Conservation (phyloP, 2,113 vertebrate species). For the Albula goreensis region DNA sequence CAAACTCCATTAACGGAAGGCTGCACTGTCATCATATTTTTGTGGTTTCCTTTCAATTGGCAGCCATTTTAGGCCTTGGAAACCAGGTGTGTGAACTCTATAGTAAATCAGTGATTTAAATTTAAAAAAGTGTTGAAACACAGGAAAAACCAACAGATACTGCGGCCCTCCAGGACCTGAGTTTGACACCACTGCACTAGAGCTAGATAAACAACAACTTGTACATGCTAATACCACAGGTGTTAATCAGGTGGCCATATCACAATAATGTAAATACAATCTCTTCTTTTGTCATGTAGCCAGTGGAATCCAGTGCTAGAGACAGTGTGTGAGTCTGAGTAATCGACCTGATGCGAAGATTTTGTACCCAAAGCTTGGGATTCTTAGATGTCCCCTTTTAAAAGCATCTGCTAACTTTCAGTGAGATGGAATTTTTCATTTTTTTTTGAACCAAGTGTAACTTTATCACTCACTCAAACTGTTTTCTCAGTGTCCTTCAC, state of each 20-base stretch:
- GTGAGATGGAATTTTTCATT: constrained; percentile 52
- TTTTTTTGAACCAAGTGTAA: constrained; percentile 68
- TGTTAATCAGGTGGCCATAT: background rate
- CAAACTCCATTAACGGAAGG: too few species aligned
- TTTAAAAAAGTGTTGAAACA: too few species aligned
- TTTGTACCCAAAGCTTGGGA: background rate
- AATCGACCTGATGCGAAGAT: background rate
- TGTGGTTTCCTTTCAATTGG: too few species aligned
- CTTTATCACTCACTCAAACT: constrained; percentile 57
- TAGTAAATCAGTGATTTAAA: too few species aligned
- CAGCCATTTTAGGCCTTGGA: too few species aligned
- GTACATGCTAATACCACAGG: too few species aligned
- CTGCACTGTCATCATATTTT: too few species aligned
- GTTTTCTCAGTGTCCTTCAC: constrained; percentile 47
- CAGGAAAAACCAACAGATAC: too few species aligned
- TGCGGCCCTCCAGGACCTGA: too few species aligned
- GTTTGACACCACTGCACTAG: too few species aligned
- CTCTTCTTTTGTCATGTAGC: background rate
- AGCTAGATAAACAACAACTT: too few species aligned
- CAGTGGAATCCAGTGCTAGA: background rate
- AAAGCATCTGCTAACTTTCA: constrained; percentile 29
- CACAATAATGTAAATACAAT: background rate
- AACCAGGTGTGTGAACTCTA: too few species aligned
- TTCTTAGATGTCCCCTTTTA: constrained; percentile 15
- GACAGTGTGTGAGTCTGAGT: background rate